Conservation (phyloP, 2,888 invertebrate species). For the Polia nebulosa region DNA sequence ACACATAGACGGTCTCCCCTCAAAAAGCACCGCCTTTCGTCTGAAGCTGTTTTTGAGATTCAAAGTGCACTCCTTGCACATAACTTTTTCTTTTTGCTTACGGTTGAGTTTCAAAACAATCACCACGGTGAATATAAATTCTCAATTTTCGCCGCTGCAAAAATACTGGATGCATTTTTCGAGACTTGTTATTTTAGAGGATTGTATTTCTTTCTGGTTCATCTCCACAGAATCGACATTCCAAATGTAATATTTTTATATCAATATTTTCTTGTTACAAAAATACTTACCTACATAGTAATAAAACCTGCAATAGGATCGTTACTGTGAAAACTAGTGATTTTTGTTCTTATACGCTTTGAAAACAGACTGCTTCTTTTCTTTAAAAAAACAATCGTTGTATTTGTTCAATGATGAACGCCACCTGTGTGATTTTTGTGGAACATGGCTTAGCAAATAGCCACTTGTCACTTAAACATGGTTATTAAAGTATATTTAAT, state of each 20-base stretch:
- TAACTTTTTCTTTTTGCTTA: slow-evolving; percentile 45
- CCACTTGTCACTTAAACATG: too few relatives aligned
- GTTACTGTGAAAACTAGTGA: too few relatives aligned
- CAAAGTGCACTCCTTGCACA: slow-evolving; percentile 50
- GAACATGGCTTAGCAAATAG: too few relatives aligned
- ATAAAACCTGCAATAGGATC: neutral
- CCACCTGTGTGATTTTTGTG: too few relatives aligned
- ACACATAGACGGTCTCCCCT: slow-evolving; percentile 26
- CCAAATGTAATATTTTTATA: slow-evolving; percentile 5
- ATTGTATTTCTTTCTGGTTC: slow-evolving; percentile 31
- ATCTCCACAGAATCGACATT: slow-evolving; percentile 19
- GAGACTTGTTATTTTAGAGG: slow-evolving; percentile 11
- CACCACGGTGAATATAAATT: slow-evolving; percentile 53
- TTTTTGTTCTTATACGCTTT: too few relatives aligned
- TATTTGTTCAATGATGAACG: too few relatives aligned
- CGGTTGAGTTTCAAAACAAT: slow-evolving; percentile 56
- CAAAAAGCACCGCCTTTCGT: slow-evolving; percentile 35
- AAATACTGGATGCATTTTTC: slow-evolving; percentile 42
- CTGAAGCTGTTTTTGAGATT: slow-evolving; percentile 57
- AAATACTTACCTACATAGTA: too few relatives aligned
- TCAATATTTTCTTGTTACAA: slow-evolving; percentile 7
- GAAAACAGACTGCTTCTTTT: too few relatives aligned
- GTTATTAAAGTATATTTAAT: too few relatives aligned
- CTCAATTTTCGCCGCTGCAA: slow-evolving; percentile 36
- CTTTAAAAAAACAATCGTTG: too few relatives aligned